A percentile compares a stretch with the other conserved stretches of the same genome.
These are phyloP conservation scores for Delichon dasypus DNA, from an alignment of 2,797 vertebrate genomes.

Conservation along the genomic window DNA sequence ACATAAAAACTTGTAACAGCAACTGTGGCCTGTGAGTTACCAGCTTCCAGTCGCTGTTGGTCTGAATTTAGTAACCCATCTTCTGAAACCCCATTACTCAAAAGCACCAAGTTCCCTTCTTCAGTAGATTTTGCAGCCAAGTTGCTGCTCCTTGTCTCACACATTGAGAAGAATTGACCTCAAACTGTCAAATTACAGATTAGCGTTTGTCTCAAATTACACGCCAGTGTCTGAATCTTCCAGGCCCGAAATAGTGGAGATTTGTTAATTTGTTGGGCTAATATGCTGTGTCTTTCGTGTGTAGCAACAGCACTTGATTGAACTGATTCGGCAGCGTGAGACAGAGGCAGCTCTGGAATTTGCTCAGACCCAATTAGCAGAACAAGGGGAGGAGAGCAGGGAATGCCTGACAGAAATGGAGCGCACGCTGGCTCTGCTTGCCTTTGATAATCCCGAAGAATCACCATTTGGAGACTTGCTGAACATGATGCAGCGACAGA, in stretches of 20 bases:
- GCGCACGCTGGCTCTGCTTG: slow-evolving; percentile 91
- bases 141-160: background rate
- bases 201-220: background rate
- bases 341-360: slow-evolving; percentile 97
- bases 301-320: slow-evolving; percentile 98
- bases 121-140: background rate
- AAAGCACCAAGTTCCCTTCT: background rate
- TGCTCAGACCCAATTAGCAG: slow-evolving; percentile 96
- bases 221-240: background rate
- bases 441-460: slow-evolving; percentile 96
- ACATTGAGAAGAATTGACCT: background rate
- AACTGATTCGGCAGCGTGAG: slow-evolving; percentile 95
- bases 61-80: background rate
- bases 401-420: slow-evolving; percentile 99
- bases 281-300: background rate
- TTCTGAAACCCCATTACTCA: background rate
- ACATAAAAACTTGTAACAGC: background rate
- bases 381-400: slow-evolving; percentile 96
- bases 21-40: background rate
- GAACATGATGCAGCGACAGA: slow-evolving; percentile 98
- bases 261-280: background rate
- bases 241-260: background rate
- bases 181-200: background rate
- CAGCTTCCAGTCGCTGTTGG: background rate
- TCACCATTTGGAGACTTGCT: slow-evolving; percentile 97